Evolutionary conservation across 2,113 vertebrate genomes (phyloP), one percentile per base, ranked within the genome.

Genomic region (Uria lomvia): DNA sequence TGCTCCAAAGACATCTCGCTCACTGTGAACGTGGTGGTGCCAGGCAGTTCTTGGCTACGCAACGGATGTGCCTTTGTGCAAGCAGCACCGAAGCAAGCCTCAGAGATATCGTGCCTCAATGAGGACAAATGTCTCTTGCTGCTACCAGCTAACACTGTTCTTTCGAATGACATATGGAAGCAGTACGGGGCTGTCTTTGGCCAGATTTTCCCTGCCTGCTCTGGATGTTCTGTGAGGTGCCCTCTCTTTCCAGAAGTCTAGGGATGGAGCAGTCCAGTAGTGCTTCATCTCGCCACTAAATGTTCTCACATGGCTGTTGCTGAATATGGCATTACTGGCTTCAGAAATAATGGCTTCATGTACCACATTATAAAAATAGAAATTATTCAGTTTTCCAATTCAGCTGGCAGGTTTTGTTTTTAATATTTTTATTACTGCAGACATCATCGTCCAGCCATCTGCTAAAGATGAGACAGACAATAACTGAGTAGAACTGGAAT

Each of bases 381-480:
- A 96, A 92, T 93, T 82, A 91, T 84, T 72, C 88, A 87, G 38
- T 94, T 94, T 94, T 96, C 89, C 95, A 95, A 95, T 87, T 97
- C 81, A 95, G 70, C 58, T 96, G 96, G 96, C 84, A 96, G 87
- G 24, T 96, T 95, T 96, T 92, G 80, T 30, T 96, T 96, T 94
- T 82, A 91, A 90, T 92, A 95, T 93, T 97, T 97, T 96, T 97
- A 93, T 96, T 91, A 66, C 92, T 76, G 81, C 74, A 97, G 92
- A 96, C 96, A 87, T 96, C 96, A 97, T 82, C 4, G 8, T 96
- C 90, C 93, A 93, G 81, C 84, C 94, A 95, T 96, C 95, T 97
- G 96, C 77, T 96, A 85, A 96, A 97, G 95, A 96, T 96, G 95
- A 97, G 90, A 90, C 91, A 92, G 93, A 95, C 95, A 97, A 95